phyloP scores from a whole-genome alignment of 2,888 invertebrate genomes.

The Cyclophora punctaria region DNA sequence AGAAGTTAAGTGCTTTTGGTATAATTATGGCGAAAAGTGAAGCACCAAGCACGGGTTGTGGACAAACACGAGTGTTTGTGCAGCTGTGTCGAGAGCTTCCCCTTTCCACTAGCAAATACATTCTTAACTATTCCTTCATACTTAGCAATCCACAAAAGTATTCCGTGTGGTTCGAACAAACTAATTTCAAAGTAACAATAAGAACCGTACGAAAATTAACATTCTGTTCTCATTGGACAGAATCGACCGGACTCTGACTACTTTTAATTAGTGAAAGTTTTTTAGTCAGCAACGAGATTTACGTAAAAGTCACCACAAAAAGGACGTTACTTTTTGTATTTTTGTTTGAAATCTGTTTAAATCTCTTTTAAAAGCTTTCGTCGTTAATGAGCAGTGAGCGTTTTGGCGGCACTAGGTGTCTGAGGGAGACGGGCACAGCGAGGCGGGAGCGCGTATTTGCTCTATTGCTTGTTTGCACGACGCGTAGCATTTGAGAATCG shows the following conservation, averaged over 20 bases:
- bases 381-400: constrained; percentile 61
- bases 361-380: constrained; percentile 63
- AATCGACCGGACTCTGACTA: constrained; percentile 45
- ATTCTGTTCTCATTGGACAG: constrained; percentile 48
- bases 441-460: constrained; percentile 48
- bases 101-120: too few species aligned
- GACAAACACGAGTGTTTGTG: constrained; percentile 62
- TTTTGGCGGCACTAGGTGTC: constrained; percentile 30
- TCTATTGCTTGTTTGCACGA: constrained; percentile 57
- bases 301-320: constrained; percentile 67
- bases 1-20: constrained; percentile 50
- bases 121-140: constrained; percentile 6
- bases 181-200: constrained; percentile 43
- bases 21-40: constrained; percentile 48
- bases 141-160: constrained; percentile 31
- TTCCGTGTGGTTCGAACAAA: constrained; percentile 24
- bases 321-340: constrained; percentile 60
- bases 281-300: constrained; percentile 54
- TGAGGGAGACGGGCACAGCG: constrained; percentile 20
- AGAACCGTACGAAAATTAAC: constrained; percentile 45
- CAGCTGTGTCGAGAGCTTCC: constrained; percentile 39
- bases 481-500: constrained; percentile 72
- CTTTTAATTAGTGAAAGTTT: constrained; percentile 62
- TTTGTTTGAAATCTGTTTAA: constrained; percentile 64
- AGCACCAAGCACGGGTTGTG: constrained; percentile 49